Evolutionary conservation across 1,140 invertebrate genomes (phyloP).

Genomic region (Sitophilus oryzae): DNA sequence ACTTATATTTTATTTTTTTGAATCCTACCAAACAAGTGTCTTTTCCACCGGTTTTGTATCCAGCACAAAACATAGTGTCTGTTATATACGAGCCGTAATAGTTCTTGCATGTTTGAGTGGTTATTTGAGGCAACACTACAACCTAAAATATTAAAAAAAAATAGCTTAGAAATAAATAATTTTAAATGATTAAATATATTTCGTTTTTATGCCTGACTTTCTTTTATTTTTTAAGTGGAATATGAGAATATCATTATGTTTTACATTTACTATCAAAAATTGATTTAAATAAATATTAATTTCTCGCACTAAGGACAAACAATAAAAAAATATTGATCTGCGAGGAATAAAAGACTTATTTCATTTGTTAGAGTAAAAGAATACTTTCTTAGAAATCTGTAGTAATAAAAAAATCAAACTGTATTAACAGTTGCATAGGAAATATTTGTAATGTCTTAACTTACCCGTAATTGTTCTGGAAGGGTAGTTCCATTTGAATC

Average conservation of each 20-base stretch:
- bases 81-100: constrained; percentile 24
- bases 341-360: background rate
- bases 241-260: no score
- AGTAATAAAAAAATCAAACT: background rate
- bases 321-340: background rate
- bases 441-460: no score
- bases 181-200: background rate
- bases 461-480: constrained; percentile 15
- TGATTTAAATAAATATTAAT: no score
- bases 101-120: constrained; percentile 8
- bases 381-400: no score
- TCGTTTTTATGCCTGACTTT: background rate
- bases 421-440: no score
- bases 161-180: no score
- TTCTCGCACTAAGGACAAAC: no score
- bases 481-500: constrained; percentile 16
- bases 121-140: constrained; percentile 15
- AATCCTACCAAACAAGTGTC: constrained; percentile 38
- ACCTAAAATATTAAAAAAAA: constrained; percentile 1
- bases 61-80: constrained; percentile 45
- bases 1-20: background rate
- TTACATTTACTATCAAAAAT: no score
- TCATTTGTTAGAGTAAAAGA: no score
- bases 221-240: no score
- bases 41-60: constrained; percentile 36